Conservation (phyloP, 2,113 vertebrate species). For the Vidua chalybeata region DNA sequence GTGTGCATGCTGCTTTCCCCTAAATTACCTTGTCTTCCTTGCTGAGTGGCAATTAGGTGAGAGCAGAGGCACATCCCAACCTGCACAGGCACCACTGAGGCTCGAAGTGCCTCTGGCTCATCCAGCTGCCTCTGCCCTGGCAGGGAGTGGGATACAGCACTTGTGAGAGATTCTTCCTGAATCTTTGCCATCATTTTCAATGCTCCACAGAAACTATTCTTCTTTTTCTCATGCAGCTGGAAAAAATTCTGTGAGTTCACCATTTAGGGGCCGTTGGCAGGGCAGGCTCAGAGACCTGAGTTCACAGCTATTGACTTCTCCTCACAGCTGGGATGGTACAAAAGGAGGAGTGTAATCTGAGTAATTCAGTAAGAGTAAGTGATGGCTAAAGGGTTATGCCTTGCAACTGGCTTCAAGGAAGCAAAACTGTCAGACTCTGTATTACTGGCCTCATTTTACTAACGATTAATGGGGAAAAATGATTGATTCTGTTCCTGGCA, state of each 20-base stretch:
- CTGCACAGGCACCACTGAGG: not conserved
- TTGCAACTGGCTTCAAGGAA: not conserved
- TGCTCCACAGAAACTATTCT: accelerated
- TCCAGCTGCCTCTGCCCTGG: not conserved
- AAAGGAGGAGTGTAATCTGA: not conserved
- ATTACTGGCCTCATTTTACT: not conserved
- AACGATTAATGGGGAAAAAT: not conserved
- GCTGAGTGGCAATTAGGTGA: not conserved
- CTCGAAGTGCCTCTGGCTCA: not conserved
- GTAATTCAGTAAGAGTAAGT: not conserved
- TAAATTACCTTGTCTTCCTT: accelerated
- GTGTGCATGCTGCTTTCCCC: not conserved
- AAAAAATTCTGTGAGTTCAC: not conserved
- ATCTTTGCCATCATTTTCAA: not conserved
- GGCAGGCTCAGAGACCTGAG: not conserved
- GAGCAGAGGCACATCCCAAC: not conserved
- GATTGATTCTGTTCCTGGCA: not conserved
- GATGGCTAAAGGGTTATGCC: not conserved
- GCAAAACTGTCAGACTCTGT: not conserved
- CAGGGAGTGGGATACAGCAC: accelerated
- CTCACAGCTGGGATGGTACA: not conserved
- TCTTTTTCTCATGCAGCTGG: not conserved
- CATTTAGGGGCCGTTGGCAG: not conserved
- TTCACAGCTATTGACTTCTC: not conserved
- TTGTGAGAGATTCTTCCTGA: not conserved